These are phyloP conservation scores for Hypomesus transpacificus DNA, from an alignment of 2,113 vertebrate species.

Conservation along the genomic window DNA sequence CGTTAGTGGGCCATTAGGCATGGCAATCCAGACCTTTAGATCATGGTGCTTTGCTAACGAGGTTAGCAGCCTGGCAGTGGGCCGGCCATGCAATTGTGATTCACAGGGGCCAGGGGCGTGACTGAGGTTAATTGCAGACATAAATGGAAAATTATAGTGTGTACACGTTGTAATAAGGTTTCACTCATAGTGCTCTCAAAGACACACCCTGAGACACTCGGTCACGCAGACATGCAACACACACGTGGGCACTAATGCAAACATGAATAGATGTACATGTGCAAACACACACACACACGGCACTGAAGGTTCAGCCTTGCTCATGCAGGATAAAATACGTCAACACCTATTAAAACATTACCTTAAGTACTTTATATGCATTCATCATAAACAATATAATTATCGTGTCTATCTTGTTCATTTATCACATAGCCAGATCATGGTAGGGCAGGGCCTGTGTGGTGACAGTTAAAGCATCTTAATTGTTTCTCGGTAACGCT, in stretches of 20 bases:
- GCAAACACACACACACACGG: slow-evolving; percentile 7
- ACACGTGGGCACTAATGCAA: not conserved
- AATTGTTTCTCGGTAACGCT: slow-evolving; percentile 77
- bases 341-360: no score
- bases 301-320: no score
- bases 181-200: slow-evolving; percentile 19
- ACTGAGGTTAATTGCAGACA: slow-evolving; percentile 52
- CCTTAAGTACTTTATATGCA: no score
- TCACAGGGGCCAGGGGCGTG: slow-evolving; percentile 39
- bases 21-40: slow-evolving; percentile 51
- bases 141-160: slow-evolving; percentile 50
- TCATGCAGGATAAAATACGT: no score
- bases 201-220: slow-evolving; percentile 22
- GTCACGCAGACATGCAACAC: slow-evolving; percentile 12
- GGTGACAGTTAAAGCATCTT: slow-evolving; percentile 24
- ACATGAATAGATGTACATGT: not conserved
- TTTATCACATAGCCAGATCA: not conserved
- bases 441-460: not conserved
- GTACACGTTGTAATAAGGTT: slow-evolving; percentile 26
- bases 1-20: slow-evolving; percentile 54
- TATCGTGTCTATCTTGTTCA: no score
- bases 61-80: slow-evolving; percentile 52
- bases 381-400: no score
- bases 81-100: slow-evolving; percentile 42
- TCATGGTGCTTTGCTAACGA: slow-evolving; percentile 49